These are phyloP conservation scores for Bombylius major DNA, from an alignment of 2,888 invertebrate genomes.

Conservation along the genomic window DNA sequence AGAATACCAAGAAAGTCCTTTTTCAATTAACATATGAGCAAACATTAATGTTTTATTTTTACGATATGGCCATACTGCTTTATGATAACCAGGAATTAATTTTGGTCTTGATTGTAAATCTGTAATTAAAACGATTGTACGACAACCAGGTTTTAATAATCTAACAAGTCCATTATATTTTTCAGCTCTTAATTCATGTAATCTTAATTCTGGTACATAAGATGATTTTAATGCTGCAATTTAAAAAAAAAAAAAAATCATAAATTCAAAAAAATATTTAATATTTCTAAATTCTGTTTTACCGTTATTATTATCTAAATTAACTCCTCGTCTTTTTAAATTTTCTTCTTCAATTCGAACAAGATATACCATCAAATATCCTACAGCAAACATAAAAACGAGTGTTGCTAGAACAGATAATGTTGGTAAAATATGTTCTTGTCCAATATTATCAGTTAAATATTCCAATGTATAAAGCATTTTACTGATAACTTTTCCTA, in stretches of 20 bases:
- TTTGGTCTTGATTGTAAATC: slow-evolving; percentile 79
- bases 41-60: slow-evolving; percentile 94
- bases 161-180: slow-evolving; percentile 91
- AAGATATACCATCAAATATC: slow-evolving; percentile 75
- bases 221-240: slow-evolving; percentile 16
- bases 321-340: slow-evolving; percentile 22
- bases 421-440: slow-evolving; percentile 67
- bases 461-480: slow-evolving; percentile 57
- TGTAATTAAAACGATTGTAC: slow-evolving; percentile 81
- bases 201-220: slow-evolving; percentile 50
- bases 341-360: slow-evolving; percentile 41
- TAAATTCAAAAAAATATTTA: background rate
- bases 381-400: slow-evolving; percentile 61
- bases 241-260: background rate
- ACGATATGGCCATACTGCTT: slow-evolving; percentile 89
- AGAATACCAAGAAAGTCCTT: slow-evolving; percentile 87
- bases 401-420: slow-evolving; percentile 66
- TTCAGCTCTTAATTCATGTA: slow-evolving; percentile 88
- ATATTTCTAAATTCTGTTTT: background rate
- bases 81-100: slow-evolving; percentile 82
- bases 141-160: slow-evolving; percentile 84
- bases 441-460: slow-evolving; percentile 56
- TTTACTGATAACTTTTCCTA: slow-evolving; percentile 54
- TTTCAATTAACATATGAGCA: slow-evolving; percentile 83
- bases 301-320: slow-evolving; percentile 3